A percentile compares a stretch with the other conserved stretches of the same genome.
Conservation (phyloP, 2,797 vertebrate genomes). For the Enteromius anoplus region DNA sequence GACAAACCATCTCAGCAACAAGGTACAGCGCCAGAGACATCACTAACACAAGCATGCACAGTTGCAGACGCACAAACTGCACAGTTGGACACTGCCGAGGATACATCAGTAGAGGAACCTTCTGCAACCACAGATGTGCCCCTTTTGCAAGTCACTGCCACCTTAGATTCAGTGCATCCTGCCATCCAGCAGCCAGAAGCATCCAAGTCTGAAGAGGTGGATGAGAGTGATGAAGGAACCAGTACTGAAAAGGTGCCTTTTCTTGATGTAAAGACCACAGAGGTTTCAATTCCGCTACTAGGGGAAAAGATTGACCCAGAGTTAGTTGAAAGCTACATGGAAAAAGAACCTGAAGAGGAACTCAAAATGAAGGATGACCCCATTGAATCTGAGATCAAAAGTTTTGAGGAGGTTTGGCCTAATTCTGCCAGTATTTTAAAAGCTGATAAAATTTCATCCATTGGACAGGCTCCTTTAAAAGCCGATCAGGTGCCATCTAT, state of each 20-base stretch:
- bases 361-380: conserved; percentile 61
- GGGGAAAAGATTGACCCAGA: conserved; percentile 80
- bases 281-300: conserved; percentile 79
- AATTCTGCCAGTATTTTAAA: conserved; percentile 82
- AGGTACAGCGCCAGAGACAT: conserved; percentile 30
- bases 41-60: conserved; percentile 59
- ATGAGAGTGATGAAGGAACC: conserved; percentile 57
- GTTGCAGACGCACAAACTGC: conserved; percentile 40
- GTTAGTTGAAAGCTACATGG: conserved; percentile 73
- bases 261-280: conserved; percentile 66
- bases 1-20: conserved; percentile 9
- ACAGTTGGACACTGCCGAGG: conserved; percentile 31
- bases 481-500: conserved; percentile 68
- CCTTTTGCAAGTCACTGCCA: conserved; percentile 16
- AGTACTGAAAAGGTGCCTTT: conserved; percentile 72
- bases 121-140: conserved; percentile 18
- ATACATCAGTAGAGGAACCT: conserved; percentile 30
- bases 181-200: conserved; percentile 47
- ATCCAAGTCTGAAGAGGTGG: conserved; percentile 55
- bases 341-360: conserved; percentile 62
- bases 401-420: conserved; percentile 82
- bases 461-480: conserved; percentile 71
- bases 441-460: conserved; percentile 69
- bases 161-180: conserved; percentile 21
- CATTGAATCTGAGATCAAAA: conserved; percentile 69